phyloP scores from a whole-genome alignment of 2,113 vertebrate genomes.

The Bungarus multicinctus region DNA sequence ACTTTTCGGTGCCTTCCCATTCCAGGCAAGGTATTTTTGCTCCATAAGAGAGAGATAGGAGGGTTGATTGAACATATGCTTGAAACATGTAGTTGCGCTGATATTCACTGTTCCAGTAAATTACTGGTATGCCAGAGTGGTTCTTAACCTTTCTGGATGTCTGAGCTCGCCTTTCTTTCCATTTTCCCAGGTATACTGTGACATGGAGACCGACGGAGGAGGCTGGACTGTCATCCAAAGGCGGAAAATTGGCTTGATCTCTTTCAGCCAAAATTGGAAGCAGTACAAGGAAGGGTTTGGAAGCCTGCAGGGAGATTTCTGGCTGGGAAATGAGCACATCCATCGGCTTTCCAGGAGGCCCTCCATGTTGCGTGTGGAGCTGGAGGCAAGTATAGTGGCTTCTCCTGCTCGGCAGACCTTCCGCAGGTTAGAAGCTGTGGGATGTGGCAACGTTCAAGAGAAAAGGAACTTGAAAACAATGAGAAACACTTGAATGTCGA shows the following conservation, averaged over 20 bases:
- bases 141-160: no score
- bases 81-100: neutral
- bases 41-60: no score
- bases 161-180: no score
- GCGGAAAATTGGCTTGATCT: conserved; percentile 87
- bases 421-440: neutral
- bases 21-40: neutral
- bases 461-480: no score
- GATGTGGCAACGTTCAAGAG: no score
- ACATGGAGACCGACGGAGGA: conserved; percentile 91
- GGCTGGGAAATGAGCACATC: conserved; percentile 95
- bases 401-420: neutral
- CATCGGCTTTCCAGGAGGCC: conserved; percentile 87
- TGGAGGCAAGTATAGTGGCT: conserved; percentile 76
- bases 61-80: neutral
- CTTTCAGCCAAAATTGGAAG: conserved; percentile 92
- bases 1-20: neutral
- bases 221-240: conserved; percentile 97
- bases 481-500: no score
- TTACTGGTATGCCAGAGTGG: neutral
- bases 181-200: conserved; percentile 83
- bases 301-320: conserved; percentile 91
- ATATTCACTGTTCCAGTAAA: neutral
- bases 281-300: conserved; percentile 93
- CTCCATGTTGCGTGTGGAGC: conserved; percentile 84